Evolutionary conservation across 30 jellyfish, hydroid and myxozoan genomes (phyloP).

Genomic region (Aurelia sp.): DNA sequence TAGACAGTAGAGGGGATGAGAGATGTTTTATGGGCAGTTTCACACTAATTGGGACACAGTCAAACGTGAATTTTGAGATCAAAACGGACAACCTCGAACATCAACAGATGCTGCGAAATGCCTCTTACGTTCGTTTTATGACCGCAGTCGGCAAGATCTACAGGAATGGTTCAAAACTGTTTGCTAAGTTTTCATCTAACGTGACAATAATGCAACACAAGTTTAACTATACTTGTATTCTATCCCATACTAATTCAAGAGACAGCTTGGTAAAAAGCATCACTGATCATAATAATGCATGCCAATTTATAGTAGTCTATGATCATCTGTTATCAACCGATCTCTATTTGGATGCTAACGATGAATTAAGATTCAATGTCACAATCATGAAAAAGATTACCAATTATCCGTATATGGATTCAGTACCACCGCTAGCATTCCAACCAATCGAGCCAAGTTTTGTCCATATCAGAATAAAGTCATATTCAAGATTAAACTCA

Average conservation of each 20-base stretch:
- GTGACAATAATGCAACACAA: neutral
- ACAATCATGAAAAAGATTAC: neutral
- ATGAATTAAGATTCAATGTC: constrained; percentile 21
- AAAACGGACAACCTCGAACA: neutral
- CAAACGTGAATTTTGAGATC: neutral
- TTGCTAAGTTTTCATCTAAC: neutral
- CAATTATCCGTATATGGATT: constrained; percentile 2
- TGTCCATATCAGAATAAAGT: neutral
- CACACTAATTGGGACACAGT: neutral
- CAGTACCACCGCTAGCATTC: constrained; percentile 37
- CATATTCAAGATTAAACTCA: constrained; percentile 3
- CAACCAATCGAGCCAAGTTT: constrained; percentile 49
- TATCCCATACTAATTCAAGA: neutral
- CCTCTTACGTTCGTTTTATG: constrained; percentile 10
- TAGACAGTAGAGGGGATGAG: constrained; percentile 58
- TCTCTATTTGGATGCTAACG: constrained; percentile 47
- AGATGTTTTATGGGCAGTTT: constrained; percentile 13
- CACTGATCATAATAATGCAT: neutral
- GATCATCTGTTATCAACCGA: constrained; percentile 8
- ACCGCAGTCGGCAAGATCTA: constrained; percentile 14
- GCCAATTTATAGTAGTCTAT: constrained; percentile 11
- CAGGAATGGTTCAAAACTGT: neutral
- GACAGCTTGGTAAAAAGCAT: neutral
- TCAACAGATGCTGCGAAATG: neutral
- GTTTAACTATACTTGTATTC: constrained; percentile 2